These are phyloP conservation scores for Eriosoma lanigerum DNA, from an alignment of 1,140 invertebrate genomes.

Conservation along the genomic window DNA sequence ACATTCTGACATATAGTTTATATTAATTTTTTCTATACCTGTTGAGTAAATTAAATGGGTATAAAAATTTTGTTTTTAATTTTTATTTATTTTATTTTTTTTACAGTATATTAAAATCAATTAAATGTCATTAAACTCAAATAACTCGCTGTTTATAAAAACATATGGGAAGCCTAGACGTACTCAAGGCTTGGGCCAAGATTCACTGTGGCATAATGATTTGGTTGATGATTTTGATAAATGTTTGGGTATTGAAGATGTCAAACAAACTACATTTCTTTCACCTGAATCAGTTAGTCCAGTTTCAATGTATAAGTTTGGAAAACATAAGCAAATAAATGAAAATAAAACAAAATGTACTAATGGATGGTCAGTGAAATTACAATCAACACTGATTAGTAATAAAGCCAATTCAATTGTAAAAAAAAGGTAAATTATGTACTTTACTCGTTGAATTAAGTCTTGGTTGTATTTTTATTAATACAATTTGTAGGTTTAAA, in stretches of 20 bases:
- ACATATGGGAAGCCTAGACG: slow-evolving; percentile 41
- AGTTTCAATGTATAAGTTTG: background rate
- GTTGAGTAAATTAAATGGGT: too few species aligned
- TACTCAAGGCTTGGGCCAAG: slow-evolving; percentile 1
- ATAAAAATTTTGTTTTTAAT: background rate
- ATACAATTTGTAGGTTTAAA: too few species aligned
- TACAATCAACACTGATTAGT: slow-evolving; percentile 17
- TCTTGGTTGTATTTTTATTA: background rate
- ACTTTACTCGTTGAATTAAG: background rate
- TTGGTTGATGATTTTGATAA: slow-evolving; percentile 27
- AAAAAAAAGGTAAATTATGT: slow-evolving; percentile 14
- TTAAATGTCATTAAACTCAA: slow-evolving; percentile 1
- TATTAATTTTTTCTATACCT: too few species aligned
- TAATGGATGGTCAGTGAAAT: slow-evolving; percentile 26
- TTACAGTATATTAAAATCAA: background rate
- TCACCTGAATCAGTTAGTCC: slow-evolving; percentile 25
- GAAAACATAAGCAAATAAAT: background rate
- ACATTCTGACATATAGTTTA: too few species aligned
- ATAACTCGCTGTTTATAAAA: slow-evolving; percentile 29
- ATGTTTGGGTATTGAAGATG: slow-evolving; percentile 39
- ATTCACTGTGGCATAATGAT: slow-evolving; percentile 37
- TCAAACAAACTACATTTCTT: slow-evolving; percentile 38
- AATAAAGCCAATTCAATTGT: background rate
- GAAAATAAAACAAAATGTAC: background rate
- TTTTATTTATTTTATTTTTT: slow-evolving; percentile 40